These are phyloP conservation scores for Ammodytes dubius DNA, from an alignment of 2,113 vertebrate genomes.

Conservation along the genomic window DNA sequence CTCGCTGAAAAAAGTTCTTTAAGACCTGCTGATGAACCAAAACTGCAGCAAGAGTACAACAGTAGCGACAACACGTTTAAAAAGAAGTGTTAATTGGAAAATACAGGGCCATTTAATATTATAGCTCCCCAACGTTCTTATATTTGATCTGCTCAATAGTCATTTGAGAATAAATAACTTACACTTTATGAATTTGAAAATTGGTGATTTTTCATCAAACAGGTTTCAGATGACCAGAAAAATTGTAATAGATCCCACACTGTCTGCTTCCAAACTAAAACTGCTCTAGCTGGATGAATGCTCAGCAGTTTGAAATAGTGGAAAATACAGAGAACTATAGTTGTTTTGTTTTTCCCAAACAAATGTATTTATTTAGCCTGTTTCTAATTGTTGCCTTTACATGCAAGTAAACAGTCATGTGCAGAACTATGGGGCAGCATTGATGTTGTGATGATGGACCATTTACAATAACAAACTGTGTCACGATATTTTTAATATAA, in stretches of 20 bases:
- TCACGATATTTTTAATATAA: neutral
- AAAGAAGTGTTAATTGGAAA: neutral
- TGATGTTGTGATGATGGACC: neutral
- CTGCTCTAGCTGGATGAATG: neutral
- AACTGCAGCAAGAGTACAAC: neutral
- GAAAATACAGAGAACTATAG: neutral
- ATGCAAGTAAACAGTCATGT: neutral
- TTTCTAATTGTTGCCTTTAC: neutral
- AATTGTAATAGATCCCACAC: neutral
- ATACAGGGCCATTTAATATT: neutral
- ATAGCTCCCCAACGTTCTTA: too few relatives aligned
- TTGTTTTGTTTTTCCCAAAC: neutral
- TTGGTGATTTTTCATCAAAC: neutral
- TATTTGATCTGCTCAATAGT: neutral
- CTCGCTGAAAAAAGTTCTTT: slow-evolving; percentile 35
- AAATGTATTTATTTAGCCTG: neutral
- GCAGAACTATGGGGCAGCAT: neutral
- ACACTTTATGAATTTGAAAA: neutral
- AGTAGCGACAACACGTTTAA: neutral
- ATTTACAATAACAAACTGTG: neutral
- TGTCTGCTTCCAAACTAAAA: neutral
- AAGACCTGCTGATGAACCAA: neutral
- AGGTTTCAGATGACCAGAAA: neutral
- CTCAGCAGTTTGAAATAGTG: neutral
- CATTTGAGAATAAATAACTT: neutral